Base-by-base conservation (phyloP, 2,888 invertebrate species). In the Drosophila kambysellisi region DNA sequence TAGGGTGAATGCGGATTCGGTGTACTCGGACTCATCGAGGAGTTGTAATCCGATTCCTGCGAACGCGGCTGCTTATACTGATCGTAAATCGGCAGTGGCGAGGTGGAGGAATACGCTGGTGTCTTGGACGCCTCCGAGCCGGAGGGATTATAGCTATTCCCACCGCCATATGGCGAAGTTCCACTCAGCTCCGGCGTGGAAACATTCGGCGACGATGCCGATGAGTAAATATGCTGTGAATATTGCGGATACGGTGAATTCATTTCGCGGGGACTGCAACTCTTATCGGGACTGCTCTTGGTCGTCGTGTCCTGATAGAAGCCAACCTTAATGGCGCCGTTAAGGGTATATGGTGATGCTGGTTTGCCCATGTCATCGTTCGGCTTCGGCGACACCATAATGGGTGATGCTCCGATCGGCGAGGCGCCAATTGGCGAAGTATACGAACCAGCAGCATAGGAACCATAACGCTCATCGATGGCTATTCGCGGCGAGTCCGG, bases 251-350 rank as follows among this genome's bases (percentile, higher is more conserved):
- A 94, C 59, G 95, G 95, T 0, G 95, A 94, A 57, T 95, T 95
- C 64, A 95, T 96, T 83, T 97, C 95, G 53, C 96, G 95, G 0
- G 97, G 97, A 91, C 97, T 97, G 89, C 96, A 96, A 80, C 96
- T 97, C 91, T 97, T 97, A 82, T 97, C 97, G 0, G 97, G 97
- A 84, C 97, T 97, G 85, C 96, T 96, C 91, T 96, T 96, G 6
- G 96, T 95, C 0, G 96, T 96, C n/a, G 96, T 95, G 83, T 97
- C 97, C 92, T 98, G 97, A 93, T 98, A 97, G 92, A 98, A 98
- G 5, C 97, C 97, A 41, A 97, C 97, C 81, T 97, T 95, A 7
- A 97, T 96, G 6, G 97, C 96, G 1, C 97, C 97, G 88, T 97
- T 97, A n/a, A 96, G 94, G 0, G 96, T 95, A 91, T 96, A 95